These are phyloP conservation scores for Drymodes brunneopygia DNA, from an alignment of 2,113 vertebrate genomes.

Conservation along the genomic window DNA sequence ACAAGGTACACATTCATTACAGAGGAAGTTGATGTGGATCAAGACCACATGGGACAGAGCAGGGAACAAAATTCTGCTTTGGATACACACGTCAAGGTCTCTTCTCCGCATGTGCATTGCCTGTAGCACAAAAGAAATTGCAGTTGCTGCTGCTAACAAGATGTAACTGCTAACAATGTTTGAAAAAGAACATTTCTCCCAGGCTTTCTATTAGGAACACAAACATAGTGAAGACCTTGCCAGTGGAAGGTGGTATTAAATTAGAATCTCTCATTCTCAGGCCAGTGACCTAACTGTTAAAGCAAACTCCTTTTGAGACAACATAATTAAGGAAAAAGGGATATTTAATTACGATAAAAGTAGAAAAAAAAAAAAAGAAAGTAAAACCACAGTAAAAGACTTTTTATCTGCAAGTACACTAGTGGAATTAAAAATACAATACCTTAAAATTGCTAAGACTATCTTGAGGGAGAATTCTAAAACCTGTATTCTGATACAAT, in stretches of 20 bases:
- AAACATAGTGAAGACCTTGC: background rate
- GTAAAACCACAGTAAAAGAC: background rate
- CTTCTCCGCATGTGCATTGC: background rate
- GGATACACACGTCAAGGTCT: background rate
- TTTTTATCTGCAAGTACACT: background rate
- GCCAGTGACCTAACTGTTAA: background rate
- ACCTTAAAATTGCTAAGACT: background rate
- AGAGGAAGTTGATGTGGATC: background rate
- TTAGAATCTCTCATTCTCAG: background rate
- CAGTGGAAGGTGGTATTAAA: background rate
- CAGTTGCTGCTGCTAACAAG: background rate
- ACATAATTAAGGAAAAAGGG: background rate
- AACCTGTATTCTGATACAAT: background rate
- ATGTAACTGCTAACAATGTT: background rate
- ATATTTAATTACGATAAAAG: background rate
- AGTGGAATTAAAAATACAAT: accelerated
- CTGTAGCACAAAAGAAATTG: background rate
- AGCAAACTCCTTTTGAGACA: background rate
- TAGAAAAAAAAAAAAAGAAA: background rate
- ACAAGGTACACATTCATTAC: background rate
- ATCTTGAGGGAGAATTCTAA: background rate
- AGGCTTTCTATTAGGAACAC: background rate
- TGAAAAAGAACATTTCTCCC: background rate
- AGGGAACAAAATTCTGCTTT: background rate
- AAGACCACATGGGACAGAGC: background rate